Percentiles rank a stretch among this genome's conserved stretches.
Evolutionary conservation across 2,113 vertebrate species (phyloP).

Genomic region (Electrona antarctica): DNA sequence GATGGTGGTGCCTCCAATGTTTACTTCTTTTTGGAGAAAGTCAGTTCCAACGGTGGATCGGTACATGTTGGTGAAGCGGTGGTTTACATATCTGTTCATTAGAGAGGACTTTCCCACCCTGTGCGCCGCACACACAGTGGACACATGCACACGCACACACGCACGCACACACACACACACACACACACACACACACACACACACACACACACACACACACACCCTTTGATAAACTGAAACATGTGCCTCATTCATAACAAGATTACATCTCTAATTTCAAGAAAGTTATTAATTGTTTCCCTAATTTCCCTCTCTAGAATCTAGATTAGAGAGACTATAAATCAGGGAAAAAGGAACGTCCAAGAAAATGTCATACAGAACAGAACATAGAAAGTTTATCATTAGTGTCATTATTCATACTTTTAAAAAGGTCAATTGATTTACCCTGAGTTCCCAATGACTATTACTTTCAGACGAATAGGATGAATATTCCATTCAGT

Average conservation of each 20-base stretch:
- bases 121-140: constrained; percentile 28
- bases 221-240: background rate
- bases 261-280: background rate
- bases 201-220: background rate
- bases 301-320: background rate
- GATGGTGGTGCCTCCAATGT: constrained; percentile 41
- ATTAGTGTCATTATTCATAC: too few relatives aligned
- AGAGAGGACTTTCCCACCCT: constrained; percentile 76
- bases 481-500: constrained; percentile 26
- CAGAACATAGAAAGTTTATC: too few relatives aligned
- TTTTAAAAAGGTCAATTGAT: background rate
- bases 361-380: background rate
- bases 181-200: background rate
- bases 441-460: constrained; percentile 79
- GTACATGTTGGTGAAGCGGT: constrained; percentile 66
- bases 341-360: constrained; percentile 13
- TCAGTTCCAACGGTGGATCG: constrained; percentile 67
- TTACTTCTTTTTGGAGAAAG: constrained; percentile 69
- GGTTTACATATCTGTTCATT: constrained; percentile 72
- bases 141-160: background rate
- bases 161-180: too few relatives aligned
- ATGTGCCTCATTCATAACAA: background rate
- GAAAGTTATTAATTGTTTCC: background rate
- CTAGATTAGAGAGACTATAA: background rate
- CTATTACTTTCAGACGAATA: constrained; percentile 66